A percentile compares a stretch with the other conserved stretches of the same genome.
Evolutionary conservation across 2,113 vertebrate genomes (phyloP).

Genomic region (Nipponia nippon): DNA sequence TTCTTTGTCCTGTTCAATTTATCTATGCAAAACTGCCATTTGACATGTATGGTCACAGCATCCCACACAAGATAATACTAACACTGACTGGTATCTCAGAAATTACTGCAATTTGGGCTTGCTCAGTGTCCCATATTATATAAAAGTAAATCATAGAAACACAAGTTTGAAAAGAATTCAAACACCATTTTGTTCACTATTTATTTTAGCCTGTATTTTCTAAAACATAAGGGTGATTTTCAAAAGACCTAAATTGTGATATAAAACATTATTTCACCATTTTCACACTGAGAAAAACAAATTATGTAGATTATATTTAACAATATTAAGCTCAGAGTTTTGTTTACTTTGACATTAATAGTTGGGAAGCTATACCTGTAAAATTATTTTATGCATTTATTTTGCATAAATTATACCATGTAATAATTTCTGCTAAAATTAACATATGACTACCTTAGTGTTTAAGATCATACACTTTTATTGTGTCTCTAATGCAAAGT

Average conservation of each 20-base stretch:
- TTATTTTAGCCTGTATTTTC: background rate
- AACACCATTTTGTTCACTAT: background rate
- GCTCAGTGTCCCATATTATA: background rate
- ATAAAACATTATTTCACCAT: background rate
- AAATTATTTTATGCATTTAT: background rate
- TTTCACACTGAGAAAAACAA: background rate
- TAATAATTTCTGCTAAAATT: background rate
- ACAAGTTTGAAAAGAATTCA: background rate
- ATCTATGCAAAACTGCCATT: background rate
- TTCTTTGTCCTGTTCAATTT: background rate
- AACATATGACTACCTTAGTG: background rate
- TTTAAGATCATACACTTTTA: background rate
- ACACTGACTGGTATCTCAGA: background rate
- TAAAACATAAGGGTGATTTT: background rate
- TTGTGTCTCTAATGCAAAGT: background rate
- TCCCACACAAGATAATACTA: background rate
- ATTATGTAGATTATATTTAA: background rate
- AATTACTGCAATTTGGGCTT: background rate
- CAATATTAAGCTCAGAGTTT: background rate
- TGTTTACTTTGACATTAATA: background rate
- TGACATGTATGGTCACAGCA: background rate
- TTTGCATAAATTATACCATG: background rate
- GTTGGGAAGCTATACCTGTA: background rate
- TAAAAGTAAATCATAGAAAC: background rate
- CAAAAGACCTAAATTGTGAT: background rate